Conservation (phyloP, 2,797 vertebrate species). For the Sebastes aleutianus region DNA sequence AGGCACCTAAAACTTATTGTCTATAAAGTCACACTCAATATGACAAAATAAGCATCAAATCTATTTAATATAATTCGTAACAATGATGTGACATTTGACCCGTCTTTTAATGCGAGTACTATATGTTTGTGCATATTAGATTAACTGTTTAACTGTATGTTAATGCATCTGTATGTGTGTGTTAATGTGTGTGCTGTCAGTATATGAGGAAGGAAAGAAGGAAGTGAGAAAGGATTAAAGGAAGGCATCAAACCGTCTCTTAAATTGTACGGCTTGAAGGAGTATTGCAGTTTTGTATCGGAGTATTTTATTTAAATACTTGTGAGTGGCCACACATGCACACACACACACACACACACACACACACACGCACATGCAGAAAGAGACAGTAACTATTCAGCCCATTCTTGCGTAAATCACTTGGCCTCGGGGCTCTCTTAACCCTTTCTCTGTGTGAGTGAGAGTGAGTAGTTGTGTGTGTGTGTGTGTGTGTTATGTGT, state of each 20-base stretch:
- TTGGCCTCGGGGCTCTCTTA: constrained; percentile 83
- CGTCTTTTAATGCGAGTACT: neutral
- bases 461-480: constrained; percentile 11
- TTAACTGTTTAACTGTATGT: neutral
- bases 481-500: constrained; percentile 51
- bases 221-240: neutral
- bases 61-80: neutral
- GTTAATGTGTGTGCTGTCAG: neutral
- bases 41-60: neutral
- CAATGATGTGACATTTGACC: no score
- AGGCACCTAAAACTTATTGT: neutral
- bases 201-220: neutral
- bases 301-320: constrained; percentile 25
- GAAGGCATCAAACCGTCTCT: neutral
- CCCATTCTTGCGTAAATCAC: constrained; percentile 80
- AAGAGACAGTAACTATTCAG: constrained; percentile 69
- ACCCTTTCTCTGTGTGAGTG: constrained; percentile 70
- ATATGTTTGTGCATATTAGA: neutral
- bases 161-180: neutral
- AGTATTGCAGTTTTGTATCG: neutral
- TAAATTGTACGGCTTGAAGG: neutral
- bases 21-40: neutral
- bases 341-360: constrained; percentile 36
- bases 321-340: constrained; percentile 33
- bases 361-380: constrained; percentile 47